phyloP scores from a whole-genome alignment of 2,797 vertebrate species.

The Eupleurogrammus muticus region DNA sequence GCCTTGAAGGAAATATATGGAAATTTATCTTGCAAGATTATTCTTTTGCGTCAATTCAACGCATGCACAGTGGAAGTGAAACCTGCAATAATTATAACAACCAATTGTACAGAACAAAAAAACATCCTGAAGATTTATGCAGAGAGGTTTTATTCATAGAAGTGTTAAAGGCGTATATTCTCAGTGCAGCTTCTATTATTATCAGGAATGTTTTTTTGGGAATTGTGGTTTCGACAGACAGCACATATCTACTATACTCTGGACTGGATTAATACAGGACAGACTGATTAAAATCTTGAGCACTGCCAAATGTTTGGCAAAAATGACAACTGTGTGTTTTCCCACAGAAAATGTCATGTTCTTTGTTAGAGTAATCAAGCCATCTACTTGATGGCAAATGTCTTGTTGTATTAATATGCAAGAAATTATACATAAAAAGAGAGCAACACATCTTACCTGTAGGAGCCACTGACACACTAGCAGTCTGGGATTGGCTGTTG shows the following conservation, averaged over 20 bases:
- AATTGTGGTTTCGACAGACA: neutral
- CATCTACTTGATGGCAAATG: neutral
- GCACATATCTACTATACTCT: neutral
- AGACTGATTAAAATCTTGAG: neutral
- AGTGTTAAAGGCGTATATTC: neutral
- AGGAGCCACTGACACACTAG: slow-evolving; percentile 61
- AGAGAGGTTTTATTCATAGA: neutral
- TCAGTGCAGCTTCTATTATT: neutral
- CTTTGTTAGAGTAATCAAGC: neutral
- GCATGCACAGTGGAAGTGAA: neutral
- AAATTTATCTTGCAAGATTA: slow-evolving; percentile 6
- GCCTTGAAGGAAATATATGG: neutral
- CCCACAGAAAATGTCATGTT: neutral
- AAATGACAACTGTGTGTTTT: neutral
- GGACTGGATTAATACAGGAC: neutral
- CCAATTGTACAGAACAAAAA: neutral
- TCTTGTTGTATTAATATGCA: neutral
- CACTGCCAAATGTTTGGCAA: neutral
- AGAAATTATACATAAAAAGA: neutral
- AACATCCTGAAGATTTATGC: neutral
- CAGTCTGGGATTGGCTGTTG: slow-evolving; percentile 56
- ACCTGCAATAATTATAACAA: neutral
- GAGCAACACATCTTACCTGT: slow-evolving; percentile 59
- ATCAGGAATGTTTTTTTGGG: neutral
- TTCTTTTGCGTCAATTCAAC: slow-evolving; percentile 1